Percentiles rank a stretch among this genome's conserved stretches.
These are phyloP conservation scores for Botia kubotai DNA, from an alignment of 2,797 vertebrate species.

Conservation along the genomic window DNA sequence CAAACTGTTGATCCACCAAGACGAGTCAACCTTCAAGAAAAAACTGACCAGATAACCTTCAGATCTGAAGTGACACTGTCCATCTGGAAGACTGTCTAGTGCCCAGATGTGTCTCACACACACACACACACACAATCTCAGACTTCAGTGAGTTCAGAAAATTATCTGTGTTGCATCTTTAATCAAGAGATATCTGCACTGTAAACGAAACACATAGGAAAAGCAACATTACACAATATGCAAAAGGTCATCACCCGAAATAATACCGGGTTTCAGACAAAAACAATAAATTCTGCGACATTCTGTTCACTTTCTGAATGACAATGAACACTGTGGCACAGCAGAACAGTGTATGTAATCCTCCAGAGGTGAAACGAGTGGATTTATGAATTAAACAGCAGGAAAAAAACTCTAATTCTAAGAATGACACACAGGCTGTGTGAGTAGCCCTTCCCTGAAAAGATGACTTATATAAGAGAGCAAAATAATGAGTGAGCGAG, in stretches of 20 bases:
- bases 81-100: no score
- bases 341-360: conserved; percentile 34
- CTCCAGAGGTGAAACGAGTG: conserved; percentile 22
- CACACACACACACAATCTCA: no score
- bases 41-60: no score
- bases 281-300: neutral
- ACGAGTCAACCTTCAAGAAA: neutral
- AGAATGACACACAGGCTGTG: conserved; percentile 37
- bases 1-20: neutral
- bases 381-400: conserved; percentile 46
- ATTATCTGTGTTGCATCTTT: neutral
- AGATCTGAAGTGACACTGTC: no score
- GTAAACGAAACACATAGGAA: neutral
- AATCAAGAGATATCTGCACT: neutral
- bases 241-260: neutral
- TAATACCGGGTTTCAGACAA: neutral
- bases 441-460: conserved; percentile 31
- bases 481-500: neutral
- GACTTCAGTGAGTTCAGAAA: no score
- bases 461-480: conserved; percentile 48
- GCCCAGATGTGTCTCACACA: neutral
- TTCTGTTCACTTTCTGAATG: neutral
- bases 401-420: conserved; percentile 37
- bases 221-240: neutral
- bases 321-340: conserved; percentile 13